A percentile compares a stretch with the other conserved stretches of the same genome.
phyloP scores from a whole-genome alignment of 2,797 vertebrate genomes.

The Eospalax fontanierii region DNA sequence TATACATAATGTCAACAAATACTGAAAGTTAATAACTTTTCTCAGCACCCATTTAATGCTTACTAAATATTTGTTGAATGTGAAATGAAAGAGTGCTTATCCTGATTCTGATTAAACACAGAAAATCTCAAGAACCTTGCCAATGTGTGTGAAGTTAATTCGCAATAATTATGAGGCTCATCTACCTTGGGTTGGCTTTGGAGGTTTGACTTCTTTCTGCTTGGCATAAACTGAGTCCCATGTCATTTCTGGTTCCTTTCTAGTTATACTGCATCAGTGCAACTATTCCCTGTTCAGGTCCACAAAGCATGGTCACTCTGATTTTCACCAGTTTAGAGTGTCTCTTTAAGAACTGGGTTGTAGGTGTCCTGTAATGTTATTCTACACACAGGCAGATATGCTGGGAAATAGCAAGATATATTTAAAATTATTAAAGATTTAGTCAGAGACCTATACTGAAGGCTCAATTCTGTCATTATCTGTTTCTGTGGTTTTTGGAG shows the following conservation, averaged over 20 bases:
- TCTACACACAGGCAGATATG: background rate
- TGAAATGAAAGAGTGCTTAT: background rate
- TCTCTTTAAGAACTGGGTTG: background rate
- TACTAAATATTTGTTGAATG: background rate
- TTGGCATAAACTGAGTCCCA: background rate
- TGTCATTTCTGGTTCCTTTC: background rate
- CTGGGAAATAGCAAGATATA: background rate
- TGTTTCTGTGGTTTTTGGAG: background rate
- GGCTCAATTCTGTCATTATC: background rate
- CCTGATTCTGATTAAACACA: background rate
- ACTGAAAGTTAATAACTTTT: background rate
- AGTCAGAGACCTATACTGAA: background rate
- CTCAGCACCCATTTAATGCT: background rate
- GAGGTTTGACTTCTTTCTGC: background rate
- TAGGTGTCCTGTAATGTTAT: background rate
- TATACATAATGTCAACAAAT: background rate
- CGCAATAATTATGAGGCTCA: background rate
- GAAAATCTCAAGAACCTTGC: background rate
- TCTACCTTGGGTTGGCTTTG: background rate
- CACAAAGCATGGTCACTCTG: background rate
- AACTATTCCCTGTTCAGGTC: background rate
- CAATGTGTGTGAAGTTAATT: background rate
- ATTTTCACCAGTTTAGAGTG: background rate
- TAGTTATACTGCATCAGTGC: background rate
- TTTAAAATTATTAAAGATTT: background rate